These are phyloP conservation scores for Dryobates pubescens DNA, from an alignment of 2,797 vertebrate genomes.

Conservation along the genomic window DNA sequence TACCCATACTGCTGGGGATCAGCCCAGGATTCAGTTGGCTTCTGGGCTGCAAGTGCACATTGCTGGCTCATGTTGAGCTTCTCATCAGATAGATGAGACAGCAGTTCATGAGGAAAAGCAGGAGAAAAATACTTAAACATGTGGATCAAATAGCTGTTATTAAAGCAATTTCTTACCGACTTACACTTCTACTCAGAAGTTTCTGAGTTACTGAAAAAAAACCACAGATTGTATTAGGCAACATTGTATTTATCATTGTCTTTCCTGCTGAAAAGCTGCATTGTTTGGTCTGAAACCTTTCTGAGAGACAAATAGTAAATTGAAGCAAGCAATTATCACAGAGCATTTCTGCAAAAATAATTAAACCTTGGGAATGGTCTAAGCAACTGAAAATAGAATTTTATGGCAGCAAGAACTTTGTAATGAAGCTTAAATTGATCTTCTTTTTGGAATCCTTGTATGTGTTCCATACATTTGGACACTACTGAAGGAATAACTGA, in stretches of 20 bases:
- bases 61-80: no score
- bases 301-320: neutral
- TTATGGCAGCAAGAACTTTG: neutral
- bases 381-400: neutral
- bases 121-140: neutral
- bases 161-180: neutral
- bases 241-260: neutral
- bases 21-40: no score
- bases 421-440: neutral
- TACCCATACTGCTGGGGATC: no score
- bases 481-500: neutral
- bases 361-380: neutral
- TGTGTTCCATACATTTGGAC: neutral
- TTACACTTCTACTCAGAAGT: neutral
- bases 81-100: no score
- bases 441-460: neutral
- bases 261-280: neutral
- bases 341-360: neutral
- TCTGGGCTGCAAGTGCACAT: no score
- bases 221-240: neutral
- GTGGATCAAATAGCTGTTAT: neutral
- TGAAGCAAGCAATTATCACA: neutral
- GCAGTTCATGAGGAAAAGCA: neutral
- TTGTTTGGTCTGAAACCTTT: neutral
- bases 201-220: neutral